Base-by-base conservation (phyloP, 1,140 invertebrate genomes). In the Brachionus plicatilis region DNA sequence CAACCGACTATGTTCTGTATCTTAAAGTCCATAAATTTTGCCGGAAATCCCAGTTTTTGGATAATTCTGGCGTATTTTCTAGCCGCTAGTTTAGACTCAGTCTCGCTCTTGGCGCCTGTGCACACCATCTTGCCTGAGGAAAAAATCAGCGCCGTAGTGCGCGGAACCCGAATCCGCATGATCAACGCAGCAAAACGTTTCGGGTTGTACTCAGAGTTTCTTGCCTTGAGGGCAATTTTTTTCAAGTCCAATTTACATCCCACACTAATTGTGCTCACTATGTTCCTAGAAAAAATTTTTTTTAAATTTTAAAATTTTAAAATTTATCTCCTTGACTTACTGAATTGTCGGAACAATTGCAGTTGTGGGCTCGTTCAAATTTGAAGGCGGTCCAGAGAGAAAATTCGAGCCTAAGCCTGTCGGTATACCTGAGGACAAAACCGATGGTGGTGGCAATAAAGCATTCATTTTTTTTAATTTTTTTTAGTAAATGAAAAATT, bases 91-190 rank as follows among this genome's bases (percentile, higher is more conserved):
- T 96, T 92, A 0, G 96, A 98, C 88, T 96, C 94, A 87, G 98
- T 96, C 91, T 99, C 97, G 92, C 96, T 99, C 91, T 99, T 99
- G 0, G 98, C 98, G n/a, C 98, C 98, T 1, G 98, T 99, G 89
- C 98, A 99, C 0, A 99, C 98, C 97, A 99, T 99, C 92, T 99
- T 99, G 0, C 98, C 98, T 47, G 97, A 99, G 87, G 96, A 97
- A 88, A 99, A 99, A 86, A 99, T 99, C 9, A 99, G 90, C 12
- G 98, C 98, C 24, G 98, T 99, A 2, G 98, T 99, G 86, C 98
- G 91, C 0, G 98, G 98, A 88, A 99, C 97, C 88, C 97, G 91
- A 88, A 99, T 99, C 88, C 98, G 92, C 98, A 99, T 99, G 79
- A 99, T 99, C 0, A 99, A 97, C 85, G 98, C 98, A 70, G 98